A percentile compares a stretch with the other conserved stretches of the same genome.
These are phyloP conservation scores for Nematopogon swammerdamellus DNA, from an alignment of 2,888 invertebrate species.

Conservation along the genomic window DNA sequence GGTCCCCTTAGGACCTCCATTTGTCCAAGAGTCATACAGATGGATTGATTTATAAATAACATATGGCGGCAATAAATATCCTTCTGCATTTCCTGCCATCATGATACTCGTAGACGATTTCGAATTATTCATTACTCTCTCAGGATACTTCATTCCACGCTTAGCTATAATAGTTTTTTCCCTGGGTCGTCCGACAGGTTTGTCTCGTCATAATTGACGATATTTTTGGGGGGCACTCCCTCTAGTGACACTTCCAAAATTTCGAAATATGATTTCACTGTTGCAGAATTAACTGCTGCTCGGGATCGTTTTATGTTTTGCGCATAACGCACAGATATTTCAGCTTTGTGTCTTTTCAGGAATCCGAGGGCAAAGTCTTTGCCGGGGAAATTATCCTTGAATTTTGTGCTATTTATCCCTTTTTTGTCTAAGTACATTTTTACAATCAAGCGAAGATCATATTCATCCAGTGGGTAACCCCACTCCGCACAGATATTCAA, in stretches of 20 bases:
- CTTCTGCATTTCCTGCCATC: not conserved
- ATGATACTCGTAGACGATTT: not conserved
- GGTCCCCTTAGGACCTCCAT: not conserved
- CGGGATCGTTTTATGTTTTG: slow-evolving; percentile 7
- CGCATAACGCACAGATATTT: no score
- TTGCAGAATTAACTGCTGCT: slow-evolving; percentile 4
- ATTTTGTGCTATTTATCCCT: slow-evolving; percentile 2
- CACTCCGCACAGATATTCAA: slow-evolving; percentile 5
- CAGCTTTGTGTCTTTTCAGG: slow-evolving; percentile 7
- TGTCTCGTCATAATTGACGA: not conserved
- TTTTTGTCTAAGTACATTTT: slow-evolving; percentile 5
- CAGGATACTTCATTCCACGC: not conserved
- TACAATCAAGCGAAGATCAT: slow-evolving; percentile 3
- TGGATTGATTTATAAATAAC: not conserved
- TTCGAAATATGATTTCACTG: slow-evolving; percentile 5
- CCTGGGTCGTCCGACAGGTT: not conserved
- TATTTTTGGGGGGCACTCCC: not conserved
- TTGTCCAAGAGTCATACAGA: not conserved
- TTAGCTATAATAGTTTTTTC: not conserved
- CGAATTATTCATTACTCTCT: not conserved
- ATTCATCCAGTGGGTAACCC: slow-evolving; percentile 3
- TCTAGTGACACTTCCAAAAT: slow-evolving; percentile 4
- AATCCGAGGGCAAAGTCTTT: slow-evolving; percentile 8
- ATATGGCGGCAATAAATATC: not conserved
- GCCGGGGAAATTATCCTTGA: slow-evolving; percentile 12